phyloP scores from a whole-genome alignment of 2,888 invertebrate species.

The Dioctria linearis region DNA sequence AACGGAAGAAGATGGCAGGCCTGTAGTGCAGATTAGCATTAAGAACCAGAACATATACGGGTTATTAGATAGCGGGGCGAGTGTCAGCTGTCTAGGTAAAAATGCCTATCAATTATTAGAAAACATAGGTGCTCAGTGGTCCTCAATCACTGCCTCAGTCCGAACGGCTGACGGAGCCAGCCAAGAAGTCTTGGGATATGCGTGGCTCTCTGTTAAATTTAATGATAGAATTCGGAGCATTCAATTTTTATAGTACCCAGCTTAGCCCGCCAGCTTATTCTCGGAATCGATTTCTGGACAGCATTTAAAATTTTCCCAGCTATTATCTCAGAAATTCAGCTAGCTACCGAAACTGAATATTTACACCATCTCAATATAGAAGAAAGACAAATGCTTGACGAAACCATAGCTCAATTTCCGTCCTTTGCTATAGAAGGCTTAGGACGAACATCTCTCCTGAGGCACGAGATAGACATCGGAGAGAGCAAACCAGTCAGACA shows the following conservation, averaged over 20 bases:
- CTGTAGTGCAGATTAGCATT: background rate
- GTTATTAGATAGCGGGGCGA: background rate
- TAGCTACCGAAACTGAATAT: background rate
- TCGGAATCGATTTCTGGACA: background rate
- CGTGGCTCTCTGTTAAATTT: background rate
- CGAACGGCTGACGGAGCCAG: background rate
- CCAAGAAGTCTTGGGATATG: background rate
- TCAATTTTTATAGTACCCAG: background rate
- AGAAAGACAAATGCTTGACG: background rate
- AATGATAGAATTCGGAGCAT: background rate
- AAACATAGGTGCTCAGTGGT: background rate
- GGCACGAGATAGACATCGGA: background rate
- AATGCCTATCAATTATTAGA: background rate
- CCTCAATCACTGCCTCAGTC: background rate
- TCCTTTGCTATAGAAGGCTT: background rate
- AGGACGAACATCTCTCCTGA: background rate
- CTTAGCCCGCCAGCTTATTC: background rate
- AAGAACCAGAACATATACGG: background rate
- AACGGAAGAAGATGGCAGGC: background rate
- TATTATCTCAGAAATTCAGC: too few species aligned
- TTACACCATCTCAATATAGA: background rate
- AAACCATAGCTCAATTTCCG: background rate
- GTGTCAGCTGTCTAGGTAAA: too few species aligned
- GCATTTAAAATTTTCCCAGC: too few species aligned
- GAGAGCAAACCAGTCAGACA: background rate